Evolutionary conservation across 2,888 invertebrate species (phyloP), one percentile per base, ranked within the genome.

Genomic region (Platynereis dumerilii): DNA sequence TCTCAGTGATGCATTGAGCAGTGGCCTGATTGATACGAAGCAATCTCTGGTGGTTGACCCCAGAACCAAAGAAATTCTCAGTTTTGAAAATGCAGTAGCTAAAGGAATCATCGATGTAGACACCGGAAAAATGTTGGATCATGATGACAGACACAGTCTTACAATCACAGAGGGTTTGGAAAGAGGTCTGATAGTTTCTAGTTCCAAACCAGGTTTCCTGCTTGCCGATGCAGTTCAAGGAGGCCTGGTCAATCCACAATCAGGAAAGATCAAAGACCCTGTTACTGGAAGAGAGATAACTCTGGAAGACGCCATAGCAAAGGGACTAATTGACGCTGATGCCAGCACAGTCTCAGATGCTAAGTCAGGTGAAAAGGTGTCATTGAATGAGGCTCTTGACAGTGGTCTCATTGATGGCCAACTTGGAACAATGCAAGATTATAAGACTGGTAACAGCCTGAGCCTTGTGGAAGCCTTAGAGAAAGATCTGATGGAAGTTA

Each of bases 61-160:
- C 22, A 59, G 17, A 2, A 48, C 45, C 17, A 20, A 28, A 7
- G 52, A 93, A 82, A 88, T 91, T 71, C 87, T 97, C 77, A 94
- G 95, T n/a, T 91, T 97, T 59, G 91, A 93, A 72, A 94, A 97
- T 85, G 96, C 96, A 12, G 93, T 97, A 72, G 90, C 91, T 73
- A 89, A 92, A 85, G 90, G 94, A 72, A 90, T 96, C 72, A 87
- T 97, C 62, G 95, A 97, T 83, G 92, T 81, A 52, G 74, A 77
- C 64, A 75, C 75, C 61, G 94, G 94, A 20, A 89, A 88, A 76
- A 90, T 91, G 26, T 87, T 89, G 56, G 92, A 94, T 85, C 34
- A 34, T 34, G 34, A 34, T 34, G 34, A 34, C 12, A 5, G 34
- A 5, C 34, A 34, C 12, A 34, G 34, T 20, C 15, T 60, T 17